Evolutionary conservation across 2,113 vertebrate species (phyloP).

Genomic region (Amblyopsis rosae): DNA sequence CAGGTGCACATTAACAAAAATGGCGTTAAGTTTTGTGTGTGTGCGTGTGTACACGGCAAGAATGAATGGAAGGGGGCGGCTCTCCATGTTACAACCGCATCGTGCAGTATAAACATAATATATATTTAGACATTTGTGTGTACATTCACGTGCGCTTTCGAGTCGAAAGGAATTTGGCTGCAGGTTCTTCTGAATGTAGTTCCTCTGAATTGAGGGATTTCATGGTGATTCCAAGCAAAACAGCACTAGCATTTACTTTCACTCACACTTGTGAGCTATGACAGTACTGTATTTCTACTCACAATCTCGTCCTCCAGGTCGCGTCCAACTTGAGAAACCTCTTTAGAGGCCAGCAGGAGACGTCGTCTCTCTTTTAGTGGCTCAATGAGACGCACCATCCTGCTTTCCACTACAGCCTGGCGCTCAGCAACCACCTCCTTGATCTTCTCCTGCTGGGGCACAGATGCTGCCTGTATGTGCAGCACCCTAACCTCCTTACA

Average conservation of each 20-base stretch:
- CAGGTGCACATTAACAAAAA: no score
- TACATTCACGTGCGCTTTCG: background rate
- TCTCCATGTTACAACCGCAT: no score
- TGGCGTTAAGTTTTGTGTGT: no score
- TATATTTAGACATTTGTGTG: no score
- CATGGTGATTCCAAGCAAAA: background rate
- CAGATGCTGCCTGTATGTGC: conserved; percentile 81
- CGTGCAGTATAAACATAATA: no score
- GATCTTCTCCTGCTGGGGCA: conserved; percentile 79
- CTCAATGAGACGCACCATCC: conserved; percentile 89
- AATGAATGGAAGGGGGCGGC: no score
- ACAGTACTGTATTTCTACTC: conserved; percentile 51
- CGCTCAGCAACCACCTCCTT: conserved; percentile 77
- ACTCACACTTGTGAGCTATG: background rate
- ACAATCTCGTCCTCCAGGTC: conserved; percentile 92
- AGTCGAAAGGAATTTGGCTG: no score
- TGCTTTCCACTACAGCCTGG: conserved; percentile 82
- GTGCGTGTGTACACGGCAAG: no score
- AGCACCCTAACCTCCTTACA: conserved; percentile 87
- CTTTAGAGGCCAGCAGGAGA: conserved; percentile 88
- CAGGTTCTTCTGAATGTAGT: no score
- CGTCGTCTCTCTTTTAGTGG: conserved; percentile 87
- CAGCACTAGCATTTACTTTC: no score
- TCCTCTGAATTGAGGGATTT: background rate
- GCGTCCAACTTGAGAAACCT: conserved; percentile 90